Conservation (phyloP, 2,113 vertebrate genomes). For the Forbesichthys papilliferus region DNA sequence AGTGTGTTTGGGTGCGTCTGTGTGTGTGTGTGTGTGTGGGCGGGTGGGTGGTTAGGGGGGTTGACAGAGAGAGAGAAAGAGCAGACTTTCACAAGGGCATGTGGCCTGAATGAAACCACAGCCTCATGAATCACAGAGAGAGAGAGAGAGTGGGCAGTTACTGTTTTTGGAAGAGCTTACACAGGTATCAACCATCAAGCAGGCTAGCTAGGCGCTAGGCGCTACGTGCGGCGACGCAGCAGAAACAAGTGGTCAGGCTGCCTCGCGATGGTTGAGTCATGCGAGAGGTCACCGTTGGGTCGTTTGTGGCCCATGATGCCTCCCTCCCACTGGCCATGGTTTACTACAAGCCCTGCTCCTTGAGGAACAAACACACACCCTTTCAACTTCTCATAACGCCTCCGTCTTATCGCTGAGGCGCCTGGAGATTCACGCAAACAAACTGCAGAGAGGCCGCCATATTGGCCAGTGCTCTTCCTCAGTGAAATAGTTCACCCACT, state of each 20-base stretch:
- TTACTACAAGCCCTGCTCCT: background rate
- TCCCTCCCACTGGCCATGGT: background rate
- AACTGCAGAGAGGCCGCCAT: background rate
- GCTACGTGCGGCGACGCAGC: too few species aligned
- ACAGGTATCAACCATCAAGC: background rate
- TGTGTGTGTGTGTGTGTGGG: conserved; percentile 50
- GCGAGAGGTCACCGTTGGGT: conserved; percentile 25
- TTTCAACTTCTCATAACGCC: background rate
- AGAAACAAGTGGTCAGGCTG: too few species aligned
- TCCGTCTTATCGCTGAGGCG: background rate
- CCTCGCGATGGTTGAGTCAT: background rate
- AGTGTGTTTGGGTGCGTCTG: conserved; percentile 46
- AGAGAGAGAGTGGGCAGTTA: conserved; percentile 21
- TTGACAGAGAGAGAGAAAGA: conserved; percentile 15
- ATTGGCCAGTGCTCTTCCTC: too few species aligned
- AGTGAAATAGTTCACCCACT: background rate
- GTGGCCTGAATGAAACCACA: conserved; percentile 68
- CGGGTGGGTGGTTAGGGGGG: conserved; percentile 10
- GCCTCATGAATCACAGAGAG: conserved; percentile 61
- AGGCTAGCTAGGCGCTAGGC: too few species aligned
- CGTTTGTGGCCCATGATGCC: conserved; percentile 1
- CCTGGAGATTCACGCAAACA: too few species aligned
- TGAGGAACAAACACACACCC: conserved; percentile 35
- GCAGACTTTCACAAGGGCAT: conserved; percentile 57
- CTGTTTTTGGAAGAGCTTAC: background rate